Base-by-base conservation (phyloP, 2,888 invertebrate species). In the Beris chalybata region DNA sequence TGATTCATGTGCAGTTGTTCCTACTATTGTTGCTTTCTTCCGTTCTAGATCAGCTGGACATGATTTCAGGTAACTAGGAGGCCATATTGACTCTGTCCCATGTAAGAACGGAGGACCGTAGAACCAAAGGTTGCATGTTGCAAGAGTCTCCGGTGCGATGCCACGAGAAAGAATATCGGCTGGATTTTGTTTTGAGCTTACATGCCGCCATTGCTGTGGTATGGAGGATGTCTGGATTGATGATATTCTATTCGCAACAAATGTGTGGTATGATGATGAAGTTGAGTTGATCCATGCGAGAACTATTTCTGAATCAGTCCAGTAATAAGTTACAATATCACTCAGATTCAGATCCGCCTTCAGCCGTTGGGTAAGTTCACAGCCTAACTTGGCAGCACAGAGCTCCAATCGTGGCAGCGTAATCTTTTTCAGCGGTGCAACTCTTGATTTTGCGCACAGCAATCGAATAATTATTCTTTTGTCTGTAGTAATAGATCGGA, bases 91-190 rank as follows among this genome's bases (percentile, higher is more conserved):
- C 48, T 61, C 61, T n/a, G 5, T 50, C 12, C 61, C 61, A 11
- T 61, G 50, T 13, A 61, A n/a, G 48, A 50, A 61, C 29, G 5
- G 1, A 12, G 67, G 67, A 43, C 66, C 68, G 59, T 66, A 59
- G 47, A 66, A 64, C 68, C 65, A 70, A 9, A 69, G 44, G 31
- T 12, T 67, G 43, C 65, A 65, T 32, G 64, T 12, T 13, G 29
- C 44, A 15, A 70, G 44, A 48, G 64, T 61, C 15, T 59, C 56
- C 56, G 66, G 64, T 15, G 43, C 43, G 3, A 67, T 55, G 47
- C 66, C 59, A 56, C 66, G 59, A 47, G 64, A 68, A 5, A 70
- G 45, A 11, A 64, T 52, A 53, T 69, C 68, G 13, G 63, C 67
- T 47, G 68, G 64, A 64, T 69, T 68, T 9, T 66, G 47, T 1